Conservation (phyloP, 1,140 invertebrate species). For the roundworm (Caenorhabditis elegans) region DNA sequence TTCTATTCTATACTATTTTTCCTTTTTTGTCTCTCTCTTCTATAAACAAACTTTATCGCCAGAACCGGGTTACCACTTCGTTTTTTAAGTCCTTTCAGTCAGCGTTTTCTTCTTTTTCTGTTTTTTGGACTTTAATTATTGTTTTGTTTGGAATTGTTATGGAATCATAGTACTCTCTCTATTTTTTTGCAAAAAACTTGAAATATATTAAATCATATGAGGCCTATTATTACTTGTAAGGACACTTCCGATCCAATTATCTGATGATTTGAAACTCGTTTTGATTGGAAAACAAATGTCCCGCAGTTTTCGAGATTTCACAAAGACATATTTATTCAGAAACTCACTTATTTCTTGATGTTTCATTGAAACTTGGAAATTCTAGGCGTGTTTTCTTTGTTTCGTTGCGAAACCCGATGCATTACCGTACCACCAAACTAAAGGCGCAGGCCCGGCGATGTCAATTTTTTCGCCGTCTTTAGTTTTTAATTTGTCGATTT, state of each 20-base stretch:
- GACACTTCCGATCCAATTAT: constrained; percentile 14
- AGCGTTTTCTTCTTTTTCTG: neutral
- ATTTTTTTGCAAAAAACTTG: neutral
- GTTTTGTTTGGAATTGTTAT: neutral
- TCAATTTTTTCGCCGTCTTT: too few species aligned
- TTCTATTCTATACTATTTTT: neutral
- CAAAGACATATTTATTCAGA: neutral
- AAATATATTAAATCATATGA: neutral
- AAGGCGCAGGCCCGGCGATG: too few species aligned
- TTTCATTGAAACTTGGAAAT: too few species aligned
- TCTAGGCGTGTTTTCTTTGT: too few species aligned
- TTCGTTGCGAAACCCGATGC: too few species aligned
- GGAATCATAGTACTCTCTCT: too few species aligned
- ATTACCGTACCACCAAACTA: too few species aligned
- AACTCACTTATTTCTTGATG: too few species aligned
- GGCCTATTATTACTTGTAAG: neutral
- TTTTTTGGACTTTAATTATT: neutral
- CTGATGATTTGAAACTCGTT: constrained; percentile 25
- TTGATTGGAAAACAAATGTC: neutral
- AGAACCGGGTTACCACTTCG: neutral
- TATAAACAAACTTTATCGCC: neutral
- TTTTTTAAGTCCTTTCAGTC: too few species aligned
- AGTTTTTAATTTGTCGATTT: too few species aligned
- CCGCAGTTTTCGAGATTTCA: neutral
- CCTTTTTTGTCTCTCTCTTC: neutral